Evolutionary conservation across 2,113 vertebrate genomes (phyloP), one percentile per base, ranked within the genome.

Genomic region (Lipophrys pholis): DNA sequence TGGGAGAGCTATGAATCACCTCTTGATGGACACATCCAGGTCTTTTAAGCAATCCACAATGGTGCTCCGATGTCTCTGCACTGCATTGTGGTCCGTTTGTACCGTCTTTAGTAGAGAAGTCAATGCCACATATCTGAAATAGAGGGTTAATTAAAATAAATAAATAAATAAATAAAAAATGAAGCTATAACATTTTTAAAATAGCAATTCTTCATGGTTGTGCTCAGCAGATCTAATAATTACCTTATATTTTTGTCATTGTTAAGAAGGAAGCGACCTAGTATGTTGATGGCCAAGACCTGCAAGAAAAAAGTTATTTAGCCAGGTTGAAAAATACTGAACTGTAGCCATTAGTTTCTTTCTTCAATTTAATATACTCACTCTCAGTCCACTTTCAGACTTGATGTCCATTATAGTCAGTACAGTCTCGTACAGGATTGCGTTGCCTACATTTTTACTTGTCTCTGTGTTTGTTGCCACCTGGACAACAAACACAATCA

Each of bases 391-490:
- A 84, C 98, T 99, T 91, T 99, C 97, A 71, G 97, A 99, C 90
- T 99, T 99, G 93, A 99, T 99, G 93, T 99, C 98, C 98, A 99
- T 99, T 89, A 99, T 99, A 49, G 98, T 99, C 89, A 99, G 92
- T 69, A 99, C 98, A 0, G 98, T 99, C 94, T 99, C 98, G 78
- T 99, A 99, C 68, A 99, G 95, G 91, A 99, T 99, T 82, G 98
- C 98, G 80, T 99, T 99, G 86, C 98, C 98, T 90, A 99, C 98
- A 30, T 99, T 99, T 97, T 99, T 99, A 96, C 98, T 99, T 2
- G 98, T 99, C 91, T 99, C 98, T 51, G 98, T 99, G 85, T 99
- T 99, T 75, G 98, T 99, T 85, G 98, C 98, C 91, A 99, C 98
- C 98, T 99, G 78, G 0, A 56, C 42, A 21, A 75, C 9, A 48